Evolutionary conservation across 2,888 invertebrate species (phyloP).

Genomic region (Drosophila aldrichi): DNA sequence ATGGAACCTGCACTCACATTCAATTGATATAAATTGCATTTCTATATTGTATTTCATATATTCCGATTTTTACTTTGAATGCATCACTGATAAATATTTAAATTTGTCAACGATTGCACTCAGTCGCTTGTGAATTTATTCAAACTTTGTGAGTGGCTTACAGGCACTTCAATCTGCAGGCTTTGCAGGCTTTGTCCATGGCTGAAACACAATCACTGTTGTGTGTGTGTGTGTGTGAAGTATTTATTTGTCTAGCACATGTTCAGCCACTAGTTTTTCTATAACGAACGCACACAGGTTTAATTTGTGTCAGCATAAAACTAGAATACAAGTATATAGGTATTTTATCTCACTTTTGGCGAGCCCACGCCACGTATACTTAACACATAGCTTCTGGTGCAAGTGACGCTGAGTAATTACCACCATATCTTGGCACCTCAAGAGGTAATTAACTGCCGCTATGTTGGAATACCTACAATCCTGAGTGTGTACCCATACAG

Average conservation of each 20-base stretch:
- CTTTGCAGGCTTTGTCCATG: neutral
- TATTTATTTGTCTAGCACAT: constrained; percentile 1
- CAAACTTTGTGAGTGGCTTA: neutral
- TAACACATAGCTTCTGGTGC: constrained; percentile 22
- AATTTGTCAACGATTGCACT: neutral
- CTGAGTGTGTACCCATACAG: neutral
- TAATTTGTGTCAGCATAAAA: constrained; percentile 9
- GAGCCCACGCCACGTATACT: constrained; percentile 34
- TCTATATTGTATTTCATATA: neutral
- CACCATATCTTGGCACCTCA: constrained; percentile 25
- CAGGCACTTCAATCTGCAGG: neutral
- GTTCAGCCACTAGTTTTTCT: constrained; percentile 18
- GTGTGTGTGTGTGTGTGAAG: no score
- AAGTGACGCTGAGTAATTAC: constrained; percentile 49
- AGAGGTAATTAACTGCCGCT: constrained; percentile 41
- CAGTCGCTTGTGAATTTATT: neutral
- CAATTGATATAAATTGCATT: neutral
- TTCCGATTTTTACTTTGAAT: neutral
- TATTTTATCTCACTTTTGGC: constrained; percentile 12
- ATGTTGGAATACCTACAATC: constrained; percentile 5
- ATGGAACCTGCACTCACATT: neutral
- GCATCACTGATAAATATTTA: neutral
- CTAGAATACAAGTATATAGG: neutral
- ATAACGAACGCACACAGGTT: neutral
- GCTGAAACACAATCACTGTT: neutral